phyloP scores from a whole-genome alignment of 2,797 vertebrate species.

The Catostomus latipinnis region DNA sequence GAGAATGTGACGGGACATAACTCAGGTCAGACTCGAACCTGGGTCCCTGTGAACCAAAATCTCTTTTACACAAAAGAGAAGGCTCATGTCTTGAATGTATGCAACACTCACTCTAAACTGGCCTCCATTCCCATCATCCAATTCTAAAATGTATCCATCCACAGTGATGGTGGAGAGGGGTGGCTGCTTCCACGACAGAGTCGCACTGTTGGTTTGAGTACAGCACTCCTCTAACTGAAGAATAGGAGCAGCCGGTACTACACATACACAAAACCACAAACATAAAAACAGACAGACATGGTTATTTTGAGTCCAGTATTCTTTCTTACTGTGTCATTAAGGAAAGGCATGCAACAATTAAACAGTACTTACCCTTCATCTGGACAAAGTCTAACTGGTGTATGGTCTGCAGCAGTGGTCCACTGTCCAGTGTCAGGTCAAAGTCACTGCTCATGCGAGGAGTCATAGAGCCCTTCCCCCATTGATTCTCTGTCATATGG shows the following conservation, averaged over 20 bases:
- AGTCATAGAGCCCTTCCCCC: conserved; percentile 96
- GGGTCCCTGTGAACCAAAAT: too few species aligned
- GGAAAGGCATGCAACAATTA: neutral
- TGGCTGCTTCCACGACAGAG: conserved; percentile 98
- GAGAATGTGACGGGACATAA: too few species aligned
- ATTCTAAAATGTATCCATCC: conserved; percentile 97
- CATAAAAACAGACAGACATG: neutral
- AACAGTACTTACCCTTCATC: conserved; percentile 94
- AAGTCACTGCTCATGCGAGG: conserved; percentile 98
- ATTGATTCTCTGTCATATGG: conserved; percentile 95
- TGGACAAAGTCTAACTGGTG: conserved; percentile 98
- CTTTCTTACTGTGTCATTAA: conserved; percentile 36
- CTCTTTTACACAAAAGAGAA: too few species aligned
- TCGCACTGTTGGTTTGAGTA: conserved; percentile 96
- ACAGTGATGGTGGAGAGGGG: conserved; percentile 92
- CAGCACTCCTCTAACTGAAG: conserved; percentile 98
- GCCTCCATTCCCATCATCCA: conserved; percentile 93
- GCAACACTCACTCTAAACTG: conserved; percentile 87
- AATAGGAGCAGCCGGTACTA: conserved; percentile 94
- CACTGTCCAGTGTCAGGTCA: conserved; percentile 95
- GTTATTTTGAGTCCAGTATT: conserved; percentile 26
- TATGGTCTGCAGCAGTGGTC: conserved; percentile 93
- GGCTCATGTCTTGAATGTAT: neutral
- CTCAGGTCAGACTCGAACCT: too few species aligned
- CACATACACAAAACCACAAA: conserved; percentile 53